Percentiles rank a stretch among this genome's conserved stretches.
Evolutionary conservation across 2,888 invertebrate species (phyloP).

Genomic region (Operophtera brumata): DNA sequence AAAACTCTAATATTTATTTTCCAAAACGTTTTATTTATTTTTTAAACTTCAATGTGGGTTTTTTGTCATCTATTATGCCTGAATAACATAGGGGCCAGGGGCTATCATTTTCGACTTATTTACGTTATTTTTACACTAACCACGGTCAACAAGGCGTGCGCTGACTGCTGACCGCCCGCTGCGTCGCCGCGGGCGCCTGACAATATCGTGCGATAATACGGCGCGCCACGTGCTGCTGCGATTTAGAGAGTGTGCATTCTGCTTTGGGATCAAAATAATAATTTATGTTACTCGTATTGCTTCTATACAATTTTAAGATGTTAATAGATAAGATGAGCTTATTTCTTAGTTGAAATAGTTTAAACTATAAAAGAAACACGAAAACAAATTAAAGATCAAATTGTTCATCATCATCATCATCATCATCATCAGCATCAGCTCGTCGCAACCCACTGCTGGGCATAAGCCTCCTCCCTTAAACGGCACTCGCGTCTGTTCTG

Average conservation of each 20-base stretch:
- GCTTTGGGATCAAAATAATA: conserved; percentile 37
- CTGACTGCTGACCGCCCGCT: conserved; percentile 41
- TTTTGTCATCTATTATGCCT: conserved; percentile 23
- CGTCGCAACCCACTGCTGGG: no score
- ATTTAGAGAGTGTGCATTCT: conserved; percentile 44
- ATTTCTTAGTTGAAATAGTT: no score
- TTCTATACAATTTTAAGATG: neutral
- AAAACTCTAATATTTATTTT: no score
- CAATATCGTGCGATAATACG: conserved; percentile 55
- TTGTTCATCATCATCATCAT: no score
- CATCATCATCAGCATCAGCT: no score
- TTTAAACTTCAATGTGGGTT: conserved; percentile 5
- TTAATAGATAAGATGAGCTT: no score
- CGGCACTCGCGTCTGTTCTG: no score
- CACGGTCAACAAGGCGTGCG: conserved; percentile 32
- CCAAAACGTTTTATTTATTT: neutral
- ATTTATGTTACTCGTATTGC: conserved; percentile 2
- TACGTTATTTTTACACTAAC: conserved; percentile 40
- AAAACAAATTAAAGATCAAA: no score
- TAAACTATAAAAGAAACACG: no score
- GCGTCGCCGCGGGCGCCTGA: conserved; percentile 54
- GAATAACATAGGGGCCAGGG: conserved; percentile 35
- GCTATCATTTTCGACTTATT: conserved; percentile 33
- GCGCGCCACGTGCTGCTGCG: conserved; percentile 50
- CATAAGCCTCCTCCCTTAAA: no score